Evolutionary conservation across 2,113 vertebrate genomes (phyloP).

Genomic region (Rhynchopsitta pachyrhyncha): DNA sequence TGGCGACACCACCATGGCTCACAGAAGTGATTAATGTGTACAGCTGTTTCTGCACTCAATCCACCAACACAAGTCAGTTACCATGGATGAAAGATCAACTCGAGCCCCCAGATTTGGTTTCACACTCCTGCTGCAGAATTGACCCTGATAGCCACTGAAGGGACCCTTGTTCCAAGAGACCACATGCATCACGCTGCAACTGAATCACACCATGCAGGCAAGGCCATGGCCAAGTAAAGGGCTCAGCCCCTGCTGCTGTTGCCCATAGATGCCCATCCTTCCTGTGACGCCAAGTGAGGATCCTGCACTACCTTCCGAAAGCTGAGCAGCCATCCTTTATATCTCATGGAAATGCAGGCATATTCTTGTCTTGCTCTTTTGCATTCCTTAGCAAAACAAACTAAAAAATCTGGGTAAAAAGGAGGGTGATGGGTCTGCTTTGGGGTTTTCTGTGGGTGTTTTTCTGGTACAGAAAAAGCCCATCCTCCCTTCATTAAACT

Average conservation of each 20-base stretch:
- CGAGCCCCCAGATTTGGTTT: accelerated
- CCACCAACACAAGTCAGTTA: neutral
- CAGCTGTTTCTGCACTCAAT: neutral
- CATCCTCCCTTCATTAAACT: neutral
- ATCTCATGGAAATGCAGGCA: accelerated
- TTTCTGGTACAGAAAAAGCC: neutral
- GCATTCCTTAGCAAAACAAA: neutral
- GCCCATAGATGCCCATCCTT: neutral
- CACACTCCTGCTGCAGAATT: neutral
- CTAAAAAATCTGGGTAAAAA: neutral
- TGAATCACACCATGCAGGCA: accelerated
- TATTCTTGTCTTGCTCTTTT: neutral
- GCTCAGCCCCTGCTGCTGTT: neutral
- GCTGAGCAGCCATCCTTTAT: neutral
- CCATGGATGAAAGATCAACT: neutral
- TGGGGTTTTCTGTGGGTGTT: neutral
- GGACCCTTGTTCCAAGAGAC: neutral
- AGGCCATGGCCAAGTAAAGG: neutral
- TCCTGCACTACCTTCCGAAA: neutral
- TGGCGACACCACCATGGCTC: neutral
- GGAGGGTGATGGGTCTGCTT: neutral
- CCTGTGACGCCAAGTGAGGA: accelerated
- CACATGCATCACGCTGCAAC: accelerated
- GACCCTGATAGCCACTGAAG: neutral
- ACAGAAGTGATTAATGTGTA: neutral